These are phyloP conservation scores for Patiria pectinifera DNA, from an alignment of 53 echinoderm and acorn worm genomes.

Conservation along the genomic window DNA sequence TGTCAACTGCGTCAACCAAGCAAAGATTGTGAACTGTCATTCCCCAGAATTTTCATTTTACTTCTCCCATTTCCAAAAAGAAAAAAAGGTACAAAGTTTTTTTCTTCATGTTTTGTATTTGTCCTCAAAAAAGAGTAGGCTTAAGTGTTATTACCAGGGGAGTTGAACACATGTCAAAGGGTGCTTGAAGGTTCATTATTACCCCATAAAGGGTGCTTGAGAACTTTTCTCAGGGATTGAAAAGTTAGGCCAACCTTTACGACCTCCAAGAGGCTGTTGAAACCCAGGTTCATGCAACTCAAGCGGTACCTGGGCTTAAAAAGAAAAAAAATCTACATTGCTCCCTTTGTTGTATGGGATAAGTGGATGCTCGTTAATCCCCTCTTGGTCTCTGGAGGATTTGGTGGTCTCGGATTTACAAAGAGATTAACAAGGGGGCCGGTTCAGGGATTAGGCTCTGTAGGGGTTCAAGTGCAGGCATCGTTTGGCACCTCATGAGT, in stretches of 20 bases:
- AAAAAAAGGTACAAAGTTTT: no score
- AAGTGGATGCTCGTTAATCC: slow-evolving; percentile 25
- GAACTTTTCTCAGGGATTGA: not conserved
- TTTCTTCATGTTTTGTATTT: not conserved
- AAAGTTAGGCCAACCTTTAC: not conserved
- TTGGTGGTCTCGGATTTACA: not conserved
- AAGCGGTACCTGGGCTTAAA: slow-evolving; percentile 24
- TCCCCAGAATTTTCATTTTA: no score
- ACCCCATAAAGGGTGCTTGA: slow-evolving; percentile 26
- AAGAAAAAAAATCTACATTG: not conserved
- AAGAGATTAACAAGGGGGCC: slow-evolving; percentile 22
- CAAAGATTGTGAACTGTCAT: no score
- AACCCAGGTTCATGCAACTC: slow-evolving; percentile 30
- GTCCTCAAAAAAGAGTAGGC: not conserved
- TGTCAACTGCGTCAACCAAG: no score
- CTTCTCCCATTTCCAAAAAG: no score
- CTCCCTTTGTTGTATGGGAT: slow-evolving; percentile 14
- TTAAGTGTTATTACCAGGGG: not conserved
- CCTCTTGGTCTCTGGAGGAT: slow-evolving; percentile 44
- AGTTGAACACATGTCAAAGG: slow-evolving; percentile 4
- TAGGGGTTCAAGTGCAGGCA: slow-evolving; percentile 2
- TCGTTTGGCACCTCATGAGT: not conserved
- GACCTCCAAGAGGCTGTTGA: not conserved
- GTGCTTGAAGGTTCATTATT: slow-evolving; percentile 36
- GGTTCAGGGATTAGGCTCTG: not conserved